Conservation (phyloP, 2,797 vertebrate species). For the Garrulus glandarius region DNA sequence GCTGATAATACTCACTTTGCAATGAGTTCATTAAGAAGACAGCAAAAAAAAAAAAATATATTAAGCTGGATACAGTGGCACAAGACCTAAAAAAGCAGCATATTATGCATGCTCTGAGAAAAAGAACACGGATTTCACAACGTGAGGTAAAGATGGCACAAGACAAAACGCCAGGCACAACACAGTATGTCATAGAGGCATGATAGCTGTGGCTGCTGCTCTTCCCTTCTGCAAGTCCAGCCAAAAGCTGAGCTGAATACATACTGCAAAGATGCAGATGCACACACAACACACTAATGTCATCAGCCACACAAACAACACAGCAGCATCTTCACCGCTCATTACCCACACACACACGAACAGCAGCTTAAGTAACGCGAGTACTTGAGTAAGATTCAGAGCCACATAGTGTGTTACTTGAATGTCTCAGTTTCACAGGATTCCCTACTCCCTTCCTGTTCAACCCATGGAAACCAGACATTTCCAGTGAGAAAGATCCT, state of each 20-base stretch:
- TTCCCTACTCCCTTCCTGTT: neutral
- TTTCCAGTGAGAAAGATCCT: neutral
- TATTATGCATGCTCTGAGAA: neutral
- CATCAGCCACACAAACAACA: neutral
- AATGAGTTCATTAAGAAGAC: neutral
- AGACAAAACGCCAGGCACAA: neutral
- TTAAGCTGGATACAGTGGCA: neutral
- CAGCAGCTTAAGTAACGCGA: neutral
- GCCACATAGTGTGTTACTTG: no score
- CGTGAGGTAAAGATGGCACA: neutral
- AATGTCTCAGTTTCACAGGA: neutral
- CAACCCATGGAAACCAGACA: neutral
- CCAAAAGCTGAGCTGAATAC: neutral
- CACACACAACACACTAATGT: neutral
- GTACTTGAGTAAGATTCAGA: neutral
- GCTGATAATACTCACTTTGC: neutral
- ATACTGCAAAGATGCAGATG: neutral
- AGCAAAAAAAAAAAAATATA: neutral
- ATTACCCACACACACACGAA: neutral
- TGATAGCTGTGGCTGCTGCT: neutral
- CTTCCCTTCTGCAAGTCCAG: neutral
- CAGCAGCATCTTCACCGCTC: neutral
- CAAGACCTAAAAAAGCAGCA: neutral
- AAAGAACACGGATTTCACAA: neutral
- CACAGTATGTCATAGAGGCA: neutral